A percentile compares a stretch with the other conserved stretches of the same genome.
Evolutionary conservation across 2,888 invertebrate species (phyloP).

Genomic region (Drosophila borborema): DNA sequence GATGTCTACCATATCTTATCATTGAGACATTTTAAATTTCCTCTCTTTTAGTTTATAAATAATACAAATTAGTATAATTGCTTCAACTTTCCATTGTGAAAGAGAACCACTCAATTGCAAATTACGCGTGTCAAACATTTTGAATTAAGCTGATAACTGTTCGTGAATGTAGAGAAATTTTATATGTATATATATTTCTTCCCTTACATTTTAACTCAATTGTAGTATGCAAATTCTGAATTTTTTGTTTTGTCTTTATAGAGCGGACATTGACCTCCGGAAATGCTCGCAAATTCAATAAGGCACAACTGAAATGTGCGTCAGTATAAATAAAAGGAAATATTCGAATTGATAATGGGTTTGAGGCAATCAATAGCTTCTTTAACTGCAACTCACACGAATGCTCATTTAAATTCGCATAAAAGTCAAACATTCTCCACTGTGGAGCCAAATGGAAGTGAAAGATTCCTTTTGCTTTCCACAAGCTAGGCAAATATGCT

Average conservation of each 20-base stretch:
- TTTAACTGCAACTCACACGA: conserved; percentile 22
- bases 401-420: conserved; percentile 22
- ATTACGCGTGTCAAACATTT: neutral
- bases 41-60: conserved; percentile 8
- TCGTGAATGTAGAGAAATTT: neutral
- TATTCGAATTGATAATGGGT: conserved; percentile 22
- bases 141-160: no score
- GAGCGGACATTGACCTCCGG: conserved; percentile 21
- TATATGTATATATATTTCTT: neutral
- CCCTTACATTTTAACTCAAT: neutral
- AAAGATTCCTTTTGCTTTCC: neutral
- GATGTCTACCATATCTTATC: conserved; percentile 20
- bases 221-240: neutral
- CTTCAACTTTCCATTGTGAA: neutral
- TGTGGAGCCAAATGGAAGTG: neutral
- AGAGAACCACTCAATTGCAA: neutral
- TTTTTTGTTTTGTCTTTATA: neutral
- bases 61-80: conserved; percentile 4
- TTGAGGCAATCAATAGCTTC: conserved; percentile 44
- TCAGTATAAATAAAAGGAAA: conserved; percentile 24
- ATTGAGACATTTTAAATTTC: neutral
- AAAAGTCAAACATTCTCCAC: conserved; percentile 6
- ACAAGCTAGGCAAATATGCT: conserved; percentile 37
- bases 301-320: conserved; percentile 26
- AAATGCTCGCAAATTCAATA: conserved; percentile 41